These are phyloP conservation scores for Chaenocephalus aceratus DNA, from an alignment of 2,113 vertebrate genomes.

Conservation along the genomic window DNA sequence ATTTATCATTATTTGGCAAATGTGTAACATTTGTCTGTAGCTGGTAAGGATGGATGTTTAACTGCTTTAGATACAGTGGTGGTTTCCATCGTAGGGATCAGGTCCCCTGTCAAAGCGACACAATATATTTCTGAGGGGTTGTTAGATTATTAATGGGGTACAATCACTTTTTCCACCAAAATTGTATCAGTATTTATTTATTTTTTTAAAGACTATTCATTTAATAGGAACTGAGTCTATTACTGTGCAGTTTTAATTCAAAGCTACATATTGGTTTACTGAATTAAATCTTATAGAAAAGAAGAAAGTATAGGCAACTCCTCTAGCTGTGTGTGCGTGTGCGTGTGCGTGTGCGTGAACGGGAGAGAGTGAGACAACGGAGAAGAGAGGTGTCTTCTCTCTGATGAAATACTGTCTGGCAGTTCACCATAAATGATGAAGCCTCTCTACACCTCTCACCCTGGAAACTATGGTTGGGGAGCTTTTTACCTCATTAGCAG, in stretches of 20 bases:
- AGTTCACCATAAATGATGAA: conserved; percentile 2
- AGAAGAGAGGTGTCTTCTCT: not conserved
- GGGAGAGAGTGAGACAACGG: not conserved
- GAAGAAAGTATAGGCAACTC: not conserved
- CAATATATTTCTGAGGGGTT: not conserved
- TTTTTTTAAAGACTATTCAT: not conserved
- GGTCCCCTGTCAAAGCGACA: no score
- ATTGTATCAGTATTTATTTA: not conserved
- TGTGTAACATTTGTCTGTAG: no score
- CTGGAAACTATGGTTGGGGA: conserved; percentile 5
- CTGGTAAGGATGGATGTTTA: no score
- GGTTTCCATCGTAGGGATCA: not conserved
- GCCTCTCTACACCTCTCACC: conserved; percentile 13
- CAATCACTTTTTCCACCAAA: not conserved
- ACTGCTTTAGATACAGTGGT: not conserved
- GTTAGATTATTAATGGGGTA: no score
- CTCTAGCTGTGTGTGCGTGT: no score
- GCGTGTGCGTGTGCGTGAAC: not conserved
- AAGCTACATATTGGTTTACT: not conserved
- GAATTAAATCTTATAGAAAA: not conserved
- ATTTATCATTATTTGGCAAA: not conserved
- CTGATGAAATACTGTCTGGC: conserved; percentile 30
- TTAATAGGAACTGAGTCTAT: not conserved
- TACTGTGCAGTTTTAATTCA: not conserved
- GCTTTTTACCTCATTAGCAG: conserved; percentile 33